Percentiles rank a stretch among this genome's conserved stretches.
phyloP scores from a whole-genome alignment of 1,140 invertebrate species.

The Homalodisca vitripennis region DNA sequence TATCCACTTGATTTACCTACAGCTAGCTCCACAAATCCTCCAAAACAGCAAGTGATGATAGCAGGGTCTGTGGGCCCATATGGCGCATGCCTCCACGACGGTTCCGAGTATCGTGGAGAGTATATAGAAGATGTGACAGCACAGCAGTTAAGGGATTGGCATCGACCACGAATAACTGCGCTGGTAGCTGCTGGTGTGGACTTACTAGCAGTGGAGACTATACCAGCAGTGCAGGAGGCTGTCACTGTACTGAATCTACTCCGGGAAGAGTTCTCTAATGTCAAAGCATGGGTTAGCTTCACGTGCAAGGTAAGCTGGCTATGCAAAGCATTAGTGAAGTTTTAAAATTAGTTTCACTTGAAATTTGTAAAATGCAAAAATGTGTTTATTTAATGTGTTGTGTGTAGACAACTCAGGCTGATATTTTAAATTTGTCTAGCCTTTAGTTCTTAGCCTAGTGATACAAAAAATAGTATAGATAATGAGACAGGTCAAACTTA shows the following conservation, averaged over 20 bases:
- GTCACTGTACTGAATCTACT: conserved; percentile 74
- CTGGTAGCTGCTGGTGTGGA: conserved; percentile 71
- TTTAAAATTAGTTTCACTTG: no score
- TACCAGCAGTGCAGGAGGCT: conserved; percentile 78
- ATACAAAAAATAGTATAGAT: no score
- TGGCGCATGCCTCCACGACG: conserved; percentile 81
- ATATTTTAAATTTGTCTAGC: no score
- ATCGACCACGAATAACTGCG: conserved; percentile 68
- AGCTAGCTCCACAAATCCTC: background rate
- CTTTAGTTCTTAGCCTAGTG: no score
- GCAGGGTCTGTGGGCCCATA: conserved; percentile 89
- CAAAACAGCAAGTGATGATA: conserved; percentile 53
- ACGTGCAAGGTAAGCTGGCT: conserved; percentile 71
- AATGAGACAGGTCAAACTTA: no score
- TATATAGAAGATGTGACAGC: conserved; percentile 69
- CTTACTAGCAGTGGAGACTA: conserved; percentile 79
- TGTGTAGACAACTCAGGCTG: no score
- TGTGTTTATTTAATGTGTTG: no score
- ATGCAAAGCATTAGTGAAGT: no score
- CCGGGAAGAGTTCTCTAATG: conserved; percentile 59
- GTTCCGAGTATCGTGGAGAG: conserved; percentile 85
- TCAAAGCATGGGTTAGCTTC: conserved; percentile 80
- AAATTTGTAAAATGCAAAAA: no score
- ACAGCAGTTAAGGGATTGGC: conserved; percentile 75
- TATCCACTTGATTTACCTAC: background rate